phyloP scores from a whole-genome alignment of 2,113 vertebrate genomes.

The Ophthalmolycus amberensis region DNA sequence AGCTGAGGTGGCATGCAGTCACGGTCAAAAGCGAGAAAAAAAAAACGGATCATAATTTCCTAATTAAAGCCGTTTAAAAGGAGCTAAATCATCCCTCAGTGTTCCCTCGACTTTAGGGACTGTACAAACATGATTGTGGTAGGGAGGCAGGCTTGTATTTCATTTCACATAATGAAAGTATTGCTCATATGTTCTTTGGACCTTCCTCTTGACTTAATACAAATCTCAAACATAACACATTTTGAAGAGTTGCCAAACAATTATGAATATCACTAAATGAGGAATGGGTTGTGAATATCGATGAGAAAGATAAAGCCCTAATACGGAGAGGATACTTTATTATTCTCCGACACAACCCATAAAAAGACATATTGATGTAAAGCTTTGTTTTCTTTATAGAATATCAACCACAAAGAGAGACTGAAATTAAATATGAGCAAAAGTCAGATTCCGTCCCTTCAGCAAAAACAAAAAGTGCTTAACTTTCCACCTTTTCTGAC shows the following conservation, averaged over 20 bases:
- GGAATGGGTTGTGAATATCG: not conserved
- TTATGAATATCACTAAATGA: not conserved
- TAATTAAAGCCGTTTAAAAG: conserved; percentile 32
- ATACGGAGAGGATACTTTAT: not conserved
- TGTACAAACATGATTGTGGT: not conserved
- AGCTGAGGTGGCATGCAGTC: conserved; percentile 4
- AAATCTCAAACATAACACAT: not conserved
- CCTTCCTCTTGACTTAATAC: not conserved
- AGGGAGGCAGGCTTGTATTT: not conserved
- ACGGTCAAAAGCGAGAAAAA: not conserved
- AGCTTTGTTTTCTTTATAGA: not conserved
- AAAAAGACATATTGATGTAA: not conserved
- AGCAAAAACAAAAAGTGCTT: not conserved
- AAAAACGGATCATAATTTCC: conserved; percentile 23
- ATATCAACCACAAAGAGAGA: not conserved
- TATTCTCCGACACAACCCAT: not conserved
- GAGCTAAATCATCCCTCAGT: not conserved
- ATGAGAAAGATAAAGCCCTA: not conserved
- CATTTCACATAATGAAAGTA: not conserved
- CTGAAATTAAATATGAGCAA: not conserved
- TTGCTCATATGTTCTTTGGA: not conserved
- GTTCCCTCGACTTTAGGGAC: not conserved
- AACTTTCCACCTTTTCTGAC: conserved; percentile 23
- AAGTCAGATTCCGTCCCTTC: not conserved
- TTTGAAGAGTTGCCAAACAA: not conserved